Base-by-base conservation (phyloP, 2,797 vertebrate species). In the Sebastiscus albofasciatus region DNA sequence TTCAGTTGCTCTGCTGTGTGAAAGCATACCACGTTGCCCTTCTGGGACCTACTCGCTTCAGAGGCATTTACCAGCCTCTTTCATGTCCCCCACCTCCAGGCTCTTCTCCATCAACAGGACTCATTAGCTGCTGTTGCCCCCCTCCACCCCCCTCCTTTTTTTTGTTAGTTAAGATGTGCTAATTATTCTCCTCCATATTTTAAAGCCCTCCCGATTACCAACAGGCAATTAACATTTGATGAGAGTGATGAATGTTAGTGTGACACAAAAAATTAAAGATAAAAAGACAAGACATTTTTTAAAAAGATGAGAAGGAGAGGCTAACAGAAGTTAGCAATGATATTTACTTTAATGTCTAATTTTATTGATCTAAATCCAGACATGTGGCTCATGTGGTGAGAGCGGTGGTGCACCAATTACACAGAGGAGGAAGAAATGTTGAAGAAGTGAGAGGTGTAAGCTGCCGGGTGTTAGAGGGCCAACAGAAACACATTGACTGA, bases 171-270 rank as follows among this genome's bases (percentile, higher is more conserved):
- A 95, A 91, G 90, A 94, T 86, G 93, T 95, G 95, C 90, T 95
- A 96, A 96, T 96, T 95, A 96, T 96, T 95, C 93, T 77, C 90
- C 89, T 93, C 90, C 93, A 92, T 95, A 94, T 95, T 94, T 91
- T 90, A 91, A 91, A 92, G 79, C 85, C 87, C 87, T 87, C 81
- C 87, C 82, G 70, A 93, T 94, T 93, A 94, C 90, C 84, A 83
- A 91, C 85, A 90, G 91, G 85, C 93, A 95, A 95, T 95, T 96
- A 96, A 90, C 91, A 93, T 91, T 91, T 92, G 90, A 93, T 91
- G 88, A 92, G 84, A 90, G 90, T 87, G 91, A 94, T 71, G 87
- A 87, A 85, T 80, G 79, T 73, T 87, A 91, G 83, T 80, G 29
- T 90, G 88, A 92, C 90, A 92, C 80, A 87, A 74, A 87, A 91